A percentile compares a stretch with the other conserved stretches of the same genome.
These are phyloP conservation scores for Gallinago media DNA, from an alignment of 2,113 vertebrate species.

Conservation along the genomic window DNA sequence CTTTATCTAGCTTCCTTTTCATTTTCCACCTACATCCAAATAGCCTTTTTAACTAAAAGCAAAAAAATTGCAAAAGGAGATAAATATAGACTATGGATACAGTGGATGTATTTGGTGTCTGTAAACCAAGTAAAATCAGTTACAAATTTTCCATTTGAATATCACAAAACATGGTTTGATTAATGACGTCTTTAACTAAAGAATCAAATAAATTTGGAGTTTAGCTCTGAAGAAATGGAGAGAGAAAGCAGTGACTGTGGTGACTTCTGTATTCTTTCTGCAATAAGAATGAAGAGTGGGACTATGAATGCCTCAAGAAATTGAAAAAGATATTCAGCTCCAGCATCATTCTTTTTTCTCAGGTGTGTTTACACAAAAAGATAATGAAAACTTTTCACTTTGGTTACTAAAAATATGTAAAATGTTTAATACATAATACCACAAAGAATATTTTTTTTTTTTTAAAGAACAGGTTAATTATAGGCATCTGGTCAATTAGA, in stretches of 20 bases:
- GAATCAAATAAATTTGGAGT: not conserved
- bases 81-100: not conserved
- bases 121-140: not conserved
- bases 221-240: not conserved
- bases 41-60: not conserved
- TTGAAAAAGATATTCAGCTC: not conserved
- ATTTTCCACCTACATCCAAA: slow-evolving; percentile 10
- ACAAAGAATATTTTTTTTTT: not conserved
- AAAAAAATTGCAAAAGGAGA: not conserved
- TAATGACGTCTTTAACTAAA: not conserved
- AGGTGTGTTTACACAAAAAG: not conserved
- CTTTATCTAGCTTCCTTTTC: slow-evolving; percentile 11
- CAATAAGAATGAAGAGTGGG: not conserved
- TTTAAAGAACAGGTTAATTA: not conserved
- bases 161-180: not conserved
- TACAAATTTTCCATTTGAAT: not conserved
- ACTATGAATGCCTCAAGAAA: not conserved
- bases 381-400: not conserved
- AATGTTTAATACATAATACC: not conserved
- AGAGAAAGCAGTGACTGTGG: not conserved
- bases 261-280: not conserved
- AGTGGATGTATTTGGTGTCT: not conserved
- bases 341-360: fast-evolving
- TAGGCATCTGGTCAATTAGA: not conserved
- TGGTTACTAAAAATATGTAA: not conserved